Evolutionary conservation across 2,888 invertebrate genomes (phyloP), one percentile per base, ranked within the genome.

Genomic region (Apomyelois bistriatella): DNA sequence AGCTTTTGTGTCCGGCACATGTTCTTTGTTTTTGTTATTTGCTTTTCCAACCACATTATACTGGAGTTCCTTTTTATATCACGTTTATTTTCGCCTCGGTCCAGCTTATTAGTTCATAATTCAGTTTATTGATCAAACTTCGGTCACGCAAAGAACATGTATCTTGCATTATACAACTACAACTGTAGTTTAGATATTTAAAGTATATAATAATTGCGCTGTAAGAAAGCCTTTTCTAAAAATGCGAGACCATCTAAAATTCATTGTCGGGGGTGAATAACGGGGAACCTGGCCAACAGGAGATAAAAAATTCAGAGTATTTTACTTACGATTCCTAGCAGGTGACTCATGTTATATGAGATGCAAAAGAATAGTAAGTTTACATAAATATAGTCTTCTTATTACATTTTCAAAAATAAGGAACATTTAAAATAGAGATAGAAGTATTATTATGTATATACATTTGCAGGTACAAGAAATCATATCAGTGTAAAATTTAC

Each of bases 1-100:
- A 32, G 41, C 42, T 41, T 50, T 35, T 50, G 40, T 41, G 51
- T 41, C 42, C 42, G 32, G 41, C 30, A 48, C 32, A 41, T 50
- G 41, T 30, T 50, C 32, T 41, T 40, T 30, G 43, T 50, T 51
- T 30, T 42, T 51, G 16, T 42, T 51, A 35, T 51, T 41, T 51
- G 40, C 16, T 50, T 51, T 32, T 12, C 22, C 4, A 8, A 28
- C 37, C 48, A 37, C 48, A 38, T 36, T n/a, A 48, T 36, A 46
- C 46, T 16, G 7, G 0, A 43, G 30, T 43, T 46, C 15, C 46
- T 46, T 32, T 28, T 5, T 46, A 37, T 48, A 4, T 37, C 22
- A 22, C 37, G n/a, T 17, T 22, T 48, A 37, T 48, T 48, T 36
- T 46, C 15, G 35, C 16, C 10, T 10, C 30, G 13, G 35, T 15